These are phyloP conservation scores for Chiroxiphia lanceolata DNA, from an alignment of 2,797 vertebrate species.

Conservation along the genomic window DNA sequence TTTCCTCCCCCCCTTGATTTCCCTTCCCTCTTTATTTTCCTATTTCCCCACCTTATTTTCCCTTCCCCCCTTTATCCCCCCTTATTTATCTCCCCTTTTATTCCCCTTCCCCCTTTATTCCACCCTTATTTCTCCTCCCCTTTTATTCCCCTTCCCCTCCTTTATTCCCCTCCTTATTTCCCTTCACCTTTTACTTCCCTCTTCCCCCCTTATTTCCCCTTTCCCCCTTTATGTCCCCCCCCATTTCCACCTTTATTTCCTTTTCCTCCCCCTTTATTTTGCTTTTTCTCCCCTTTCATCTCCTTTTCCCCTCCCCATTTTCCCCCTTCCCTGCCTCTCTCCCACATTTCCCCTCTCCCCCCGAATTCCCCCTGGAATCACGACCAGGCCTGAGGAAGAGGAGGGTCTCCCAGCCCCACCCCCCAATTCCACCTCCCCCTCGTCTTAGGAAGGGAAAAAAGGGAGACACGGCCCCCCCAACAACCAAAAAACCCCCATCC, in stretches of 20 bases:
- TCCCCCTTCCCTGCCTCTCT: not conserved
- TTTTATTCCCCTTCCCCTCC: too few relatives aligned
- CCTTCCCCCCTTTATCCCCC: too few relatives aligned
- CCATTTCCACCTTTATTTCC: too few relatives aligned
- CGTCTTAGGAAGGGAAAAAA: not conserved
- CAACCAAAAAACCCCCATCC: not conserved
- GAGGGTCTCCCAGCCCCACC: too few relatives aligned
- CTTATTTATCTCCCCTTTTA: not conserved
- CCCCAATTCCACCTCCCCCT: not conserved
- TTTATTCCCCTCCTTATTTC: too few relatives aligned
- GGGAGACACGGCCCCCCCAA: not conserved
- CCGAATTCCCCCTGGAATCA: slow-evolving; percentile 42
- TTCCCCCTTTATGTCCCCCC: not conserved
- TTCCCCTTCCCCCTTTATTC: too few relatives aligned
- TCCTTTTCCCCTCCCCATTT: too few relatives aligned
- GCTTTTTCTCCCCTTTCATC: too few relatives aligned
- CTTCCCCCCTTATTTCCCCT: not conserved
- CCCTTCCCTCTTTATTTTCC: too few relatives aligned
- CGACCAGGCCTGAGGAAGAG: not conserved
- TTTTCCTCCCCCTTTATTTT: too few relatives aligned
- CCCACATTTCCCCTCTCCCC: not conserved
- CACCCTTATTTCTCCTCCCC: not conserved
- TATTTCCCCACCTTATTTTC: too few relatives aligned
- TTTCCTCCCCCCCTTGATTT: not conserved
- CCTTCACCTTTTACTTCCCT: not conserved